phyloP scores from a whole-genome alignment of 2,888 invertebrate genomes.

The Xanthorhoe designata region DNA sequence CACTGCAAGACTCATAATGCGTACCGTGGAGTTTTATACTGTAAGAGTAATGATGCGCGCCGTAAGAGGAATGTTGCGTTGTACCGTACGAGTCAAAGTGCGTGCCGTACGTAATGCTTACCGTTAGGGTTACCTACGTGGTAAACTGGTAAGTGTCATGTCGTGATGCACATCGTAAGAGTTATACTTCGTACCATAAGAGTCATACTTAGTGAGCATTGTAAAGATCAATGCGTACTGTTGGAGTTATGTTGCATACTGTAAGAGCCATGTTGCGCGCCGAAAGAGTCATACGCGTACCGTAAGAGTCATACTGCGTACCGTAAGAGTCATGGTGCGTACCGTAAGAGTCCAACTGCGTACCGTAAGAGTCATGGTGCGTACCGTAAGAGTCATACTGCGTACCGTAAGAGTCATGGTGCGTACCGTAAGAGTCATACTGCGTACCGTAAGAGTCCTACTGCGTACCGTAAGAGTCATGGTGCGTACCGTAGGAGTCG shows the following conservation, averaged over 20 bases:
- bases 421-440: background rate
- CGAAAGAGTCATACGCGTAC: background rate
- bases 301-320: background rate
- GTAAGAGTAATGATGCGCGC: too few species aligned
- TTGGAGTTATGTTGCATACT: background rate
- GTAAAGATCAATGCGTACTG: too few species aligned
- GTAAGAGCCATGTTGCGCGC: background rate
- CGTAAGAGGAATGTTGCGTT: too few species aligned
- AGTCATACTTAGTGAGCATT: too few species aligned
- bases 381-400: background rate
- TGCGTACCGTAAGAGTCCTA: background rate
- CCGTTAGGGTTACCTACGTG: too few species aligned
- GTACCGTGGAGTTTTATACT: too few species aligned
- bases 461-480: background rate
- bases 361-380: background rate
- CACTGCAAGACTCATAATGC: too few species aligned
- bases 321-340: background rate
- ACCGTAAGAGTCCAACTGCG: background rate
- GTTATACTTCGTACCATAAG: too few species aligned
- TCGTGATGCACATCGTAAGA: too few species aligned
- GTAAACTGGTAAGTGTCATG: too few species aligned
- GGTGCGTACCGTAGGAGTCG: conserved; percentile 67
- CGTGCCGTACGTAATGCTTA: too few species aligned
- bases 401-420: background rate
- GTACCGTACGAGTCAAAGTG: too few species aligned